Conservation (phyloP, 2,888 invertebrate genomes). For the Ornithoptera priamus region DNA sequence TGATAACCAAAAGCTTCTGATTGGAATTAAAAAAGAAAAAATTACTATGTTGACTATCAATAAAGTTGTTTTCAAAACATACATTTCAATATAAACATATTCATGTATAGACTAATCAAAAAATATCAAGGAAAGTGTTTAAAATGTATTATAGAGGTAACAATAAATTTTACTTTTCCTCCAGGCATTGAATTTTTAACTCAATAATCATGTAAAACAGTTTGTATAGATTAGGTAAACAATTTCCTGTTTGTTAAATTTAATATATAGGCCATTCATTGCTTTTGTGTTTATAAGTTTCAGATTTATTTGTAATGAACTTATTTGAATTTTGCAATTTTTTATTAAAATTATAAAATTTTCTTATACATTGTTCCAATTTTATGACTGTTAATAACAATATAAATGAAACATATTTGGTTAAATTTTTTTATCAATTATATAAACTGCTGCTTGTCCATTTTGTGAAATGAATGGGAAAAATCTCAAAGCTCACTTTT, state of each 20-base stretch:
- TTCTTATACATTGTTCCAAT: no score
- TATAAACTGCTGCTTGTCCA: no score
- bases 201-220: not conserved
- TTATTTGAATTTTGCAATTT: not conserved
- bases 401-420: not conserved
- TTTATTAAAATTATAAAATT: not conserved
- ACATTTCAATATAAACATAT: not conserved
- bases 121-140: conserved; percentile 9
- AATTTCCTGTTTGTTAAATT: no score
- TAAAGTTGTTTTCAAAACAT: not conserved
- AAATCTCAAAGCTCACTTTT: not conserved
- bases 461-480: no score
- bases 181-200: not conserved
- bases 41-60: not conserved
- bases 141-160: conserved; percentile 30
- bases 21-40: not conserved
- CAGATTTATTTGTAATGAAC: not conserved
- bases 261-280: no score
- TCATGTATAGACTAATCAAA: not conserved
- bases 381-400: not conserved
- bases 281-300: no score
- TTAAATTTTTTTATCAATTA: not conserved
- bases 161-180: conserved; percentile 28
- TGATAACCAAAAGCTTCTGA: no score
- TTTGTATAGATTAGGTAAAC: not conserved